These are phyloP conservation scores for Trichomycterus rosablanca DNA, from an alignment of 2,113 vertebrate species.

Conservation along the genomic window DNA sequence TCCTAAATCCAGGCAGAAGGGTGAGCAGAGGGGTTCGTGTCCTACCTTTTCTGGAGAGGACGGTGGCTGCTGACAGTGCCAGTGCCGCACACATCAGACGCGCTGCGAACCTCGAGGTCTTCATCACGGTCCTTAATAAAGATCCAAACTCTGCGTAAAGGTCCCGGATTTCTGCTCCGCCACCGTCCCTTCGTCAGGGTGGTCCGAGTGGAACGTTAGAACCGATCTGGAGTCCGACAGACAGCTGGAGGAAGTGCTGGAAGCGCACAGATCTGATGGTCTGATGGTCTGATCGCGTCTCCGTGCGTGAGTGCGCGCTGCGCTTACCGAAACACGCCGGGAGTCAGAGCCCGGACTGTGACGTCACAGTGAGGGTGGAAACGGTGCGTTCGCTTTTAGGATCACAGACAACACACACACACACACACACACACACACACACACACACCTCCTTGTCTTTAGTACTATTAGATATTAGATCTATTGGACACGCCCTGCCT, in stretches of 20 bases:
- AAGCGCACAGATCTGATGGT: background rate
- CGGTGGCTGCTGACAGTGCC: background rate
- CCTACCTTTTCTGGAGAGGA: background rate
- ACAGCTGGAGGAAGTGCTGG: background rate
- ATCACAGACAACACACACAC: no score
- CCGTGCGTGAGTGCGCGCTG: background rate
- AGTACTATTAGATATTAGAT: no score
- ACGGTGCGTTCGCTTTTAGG: background rate
- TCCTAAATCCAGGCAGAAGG: no score
- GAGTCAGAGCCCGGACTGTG: background rate
- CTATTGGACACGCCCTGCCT: no score
- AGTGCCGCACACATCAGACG: background rate
- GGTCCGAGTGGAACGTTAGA: no score
- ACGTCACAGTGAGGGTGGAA: background rate
- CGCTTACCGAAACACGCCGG: background rate
- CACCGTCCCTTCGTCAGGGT: no score
- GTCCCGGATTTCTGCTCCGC: no score
- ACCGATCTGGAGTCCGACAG: slow-evolving; percentile 10
- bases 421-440: slow-evolving; percentile 4
- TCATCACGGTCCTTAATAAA: background rate
- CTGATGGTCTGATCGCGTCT: slow-evolving; percentile 1
- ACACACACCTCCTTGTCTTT: background rate
- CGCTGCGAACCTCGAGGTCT: background rate
- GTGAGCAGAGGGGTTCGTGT: no score
- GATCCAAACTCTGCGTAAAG: background rate